phyloP scores from a whole-genome alignment of 2,113 vertebrate genomes.

The Chitala chitala region DNA sequence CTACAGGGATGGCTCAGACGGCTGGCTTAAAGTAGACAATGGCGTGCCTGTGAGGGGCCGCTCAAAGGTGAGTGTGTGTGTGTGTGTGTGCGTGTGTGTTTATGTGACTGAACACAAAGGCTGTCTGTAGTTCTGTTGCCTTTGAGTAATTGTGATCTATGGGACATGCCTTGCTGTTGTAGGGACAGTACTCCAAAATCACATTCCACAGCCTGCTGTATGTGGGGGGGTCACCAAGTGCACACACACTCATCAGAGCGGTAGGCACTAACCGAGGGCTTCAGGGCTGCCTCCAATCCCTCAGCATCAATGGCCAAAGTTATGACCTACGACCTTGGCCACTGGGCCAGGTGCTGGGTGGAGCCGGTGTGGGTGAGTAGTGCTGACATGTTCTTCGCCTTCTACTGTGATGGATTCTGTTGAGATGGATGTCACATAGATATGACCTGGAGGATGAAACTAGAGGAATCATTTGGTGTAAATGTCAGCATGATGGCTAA shows the following conservation, averaged over 20 bases:
- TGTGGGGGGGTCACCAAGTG: constrained; percentile 62
- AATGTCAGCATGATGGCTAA: background rate
- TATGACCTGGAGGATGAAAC: background rate
- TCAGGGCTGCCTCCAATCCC: constrained; percentile 63
- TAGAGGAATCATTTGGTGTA: background rate
- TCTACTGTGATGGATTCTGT: too few species aligned
- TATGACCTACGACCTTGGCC: constrained; percentile 72
- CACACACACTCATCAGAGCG: constrained; percentile 64
- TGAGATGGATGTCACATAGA: background rate
- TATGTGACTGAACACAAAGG: background rate
- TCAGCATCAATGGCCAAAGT: constrained; percentile 56
- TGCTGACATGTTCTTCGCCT: too few species aligned
- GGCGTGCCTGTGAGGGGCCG: constrained; percentile 56
- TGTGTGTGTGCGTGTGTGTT: background rate
- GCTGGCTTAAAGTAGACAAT: constrained; percentile 61
- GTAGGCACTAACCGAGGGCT: constrained; percentile 63
- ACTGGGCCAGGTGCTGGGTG: constrained; percentile 59
- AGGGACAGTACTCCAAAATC: constrained; percentile 75
- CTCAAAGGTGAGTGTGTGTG: constrained; percentile 57
- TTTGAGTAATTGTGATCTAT: background rate
- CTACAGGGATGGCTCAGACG: constrained; percentile 59
- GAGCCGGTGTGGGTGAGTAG: constrained; percentile 67
- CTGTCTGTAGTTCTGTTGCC: too few species aligned
- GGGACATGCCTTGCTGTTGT: constrained; percentile 25
- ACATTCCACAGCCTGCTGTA: constrained; percentile 73